Base-by-base conservation (phyloP, 2,797 vertebrate genomes). In the Taenioides sp. region DNA sequence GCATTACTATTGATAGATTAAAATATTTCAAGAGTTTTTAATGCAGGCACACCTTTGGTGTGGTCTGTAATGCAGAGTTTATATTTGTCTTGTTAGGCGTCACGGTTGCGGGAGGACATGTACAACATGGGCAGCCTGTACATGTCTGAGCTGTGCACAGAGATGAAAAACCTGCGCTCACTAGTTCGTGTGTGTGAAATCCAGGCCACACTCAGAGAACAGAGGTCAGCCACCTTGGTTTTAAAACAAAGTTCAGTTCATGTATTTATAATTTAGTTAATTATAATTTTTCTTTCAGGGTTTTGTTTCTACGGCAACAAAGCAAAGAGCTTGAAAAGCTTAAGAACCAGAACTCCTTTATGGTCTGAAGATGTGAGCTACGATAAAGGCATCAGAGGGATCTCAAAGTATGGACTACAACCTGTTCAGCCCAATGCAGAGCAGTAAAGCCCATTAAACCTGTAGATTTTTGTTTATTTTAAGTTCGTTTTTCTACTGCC, bases 321-420 rank as follows among this genome's bases (percentile, higher is more conserved):
- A 99, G 97, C 93, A 99, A 99, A 95, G 98, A 99, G 95, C 95
- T 99, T 85, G 97, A 99, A 95, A 99, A 98, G 91, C 95, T 99
- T 94, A 99, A 99, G 95, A 99, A 99, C 92, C 98, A 99, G 95
- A 99, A 99, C 94, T 99, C 98, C 86, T 99, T 98, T 93, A 99
- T 99, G 97, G 96, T 98, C 75, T 95, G 95, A 98, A 94, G 93
- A 94, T 88, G 87, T 82, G 88, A 92, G 82, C 65, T 58, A 67
- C 57, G 58, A 75, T 54, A 76, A 52, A 58, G 77, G 74, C 67
- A 65, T 72, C 31, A 58, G 77, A 78, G 66, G 62, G 54, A 61
- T 40, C 61, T 55, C 61, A 37, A 61, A 55, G 69, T 69, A 71
- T 52, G 77, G 80, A 55, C 84, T 70, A 18, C 76, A 55, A 70